Evolutionary conservation across 2,113 vertebrate species (phyloP), one percentile per base, ranked within the genome.

Genomic region (Galeopterus variegatus): DNA sequence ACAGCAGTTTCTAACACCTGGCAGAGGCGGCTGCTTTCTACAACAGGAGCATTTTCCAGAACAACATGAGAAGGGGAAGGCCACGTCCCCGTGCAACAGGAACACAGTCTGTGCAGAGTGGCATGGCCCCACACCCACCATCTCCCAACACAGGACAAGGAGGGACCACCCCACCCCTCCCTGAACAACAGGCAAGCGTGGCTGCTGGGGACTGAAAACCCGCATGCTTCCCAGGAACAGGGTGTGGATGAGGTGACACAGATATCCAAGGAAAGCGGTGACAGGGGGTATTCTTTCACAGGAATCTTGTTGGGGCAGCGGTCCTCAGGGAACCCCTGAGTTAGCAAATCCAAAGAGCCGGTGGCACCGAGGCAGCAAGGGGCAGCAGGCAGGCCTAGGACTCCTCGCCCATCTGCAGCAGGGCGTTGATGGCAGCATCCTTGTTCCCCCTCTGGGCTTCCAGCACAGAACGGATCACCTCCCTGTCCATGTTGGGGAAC

Each of bases 371-470:
- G 85, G 0, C 89, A 21, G 95, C 48, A 0, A 0, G 36, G n/a
- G n/a, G n/a, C n/a, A n/a, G 50, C 28, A 85, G 80, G 41, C 33
- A 18, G 15, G 69, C 93, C 99, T 99, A 99, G 56, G 99, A 99
- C 96, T 99, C 99, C 97, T 99, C 99, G 1, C 99, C 99, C 99
- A 99, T 99, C 98, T 99, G 99, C 96, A 99, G 99, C 97, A 99
- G 98, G 8, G 99, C 99, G 98, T 99, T 99, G 98, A 99, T 99
- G 97, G 99, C 99, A 13, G 99, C 99, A 15, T 99, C 99, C 97
- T 99, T 99, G 98, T 99, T 99, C 4, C 99, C 99, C 58, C 99
- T 98, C 98, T 99, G 99, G 26, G 99, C 99, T 79, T 99, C 99
- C 93, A 99, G 98, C 96, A 99, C 99, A 0, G 99, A 99, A 96